Evolutionary conservation across 2,888 invertebrate genomes (phyloP).

Genomic region (Apoda limacodes): DNA sequence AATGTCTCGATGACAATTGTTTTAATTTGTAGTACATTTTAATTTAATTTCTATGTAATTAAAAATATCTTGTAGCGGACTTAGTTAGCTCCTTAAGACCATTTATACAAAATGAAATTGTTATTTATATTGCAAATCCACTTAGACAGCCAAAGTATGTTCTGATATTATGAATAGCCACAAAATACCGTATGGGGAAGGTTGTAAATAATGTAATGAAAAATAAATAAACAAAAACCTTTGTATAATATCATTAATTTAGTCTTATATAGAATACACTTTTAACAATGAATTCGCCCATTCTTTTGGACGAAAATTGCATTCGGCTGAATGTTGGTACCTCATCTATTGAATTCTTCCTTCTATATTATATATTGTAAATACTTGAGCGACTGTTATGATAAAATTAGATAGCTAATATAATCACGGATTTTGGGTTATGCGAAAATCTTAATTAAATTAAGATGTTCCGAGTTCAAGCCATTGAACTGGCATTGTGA

Average conservation of each 20-base stretch:
- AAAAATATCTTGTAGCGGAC: too few relatives aligned
- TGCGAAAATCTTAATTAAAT: slow-evolving; percentile 64
- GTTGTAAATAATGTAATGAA: too few relatives aligned
- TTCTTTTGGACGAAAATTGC: slow-evolving; percentile 16
- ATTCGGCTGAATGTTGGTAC: slow-evolving; percentile 23
- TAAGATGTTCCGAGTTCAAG: slow-evolving; percentile 68
- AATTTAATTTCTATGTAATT: too few relatives aligned
- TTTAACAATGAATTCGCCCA: slow-evolving; percentile 24
- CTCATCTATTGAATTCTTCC: slow-evolving; percentile 47
- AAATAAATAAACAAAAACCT: slow-evolving; percentile 24
- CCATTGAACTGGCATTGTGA: slow-evolving; percentile 61
- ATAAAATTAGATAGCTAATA: slow-evolving; percentile 35
- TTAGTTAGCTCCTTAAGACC: too few relatives aligned
- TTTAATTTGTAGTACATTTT: too few relatives aligned
- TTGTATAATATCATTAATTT: slow-evolving; percentile 34
- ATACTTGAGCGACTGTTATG: slow-evolving; percentile 46
- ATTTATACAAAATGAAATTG: too few relatives aligned
- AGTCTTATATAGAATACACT: slow-evolving; percentile 33
- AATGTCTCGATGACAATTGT: too few relatives aligned
- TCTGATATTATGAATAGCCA: too few relatives aligned
- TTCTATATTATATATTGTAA: slow-evolving; percentile 46
- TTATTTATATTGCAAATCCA: too few relatives aligned
- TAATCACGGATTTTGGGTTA: slow-evolving; percentile 52
- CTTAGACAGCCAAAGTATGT: too few relatives aligned
- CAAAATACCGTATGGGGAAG: too few relatives aligned